Conservation (phyloP, 2,797 vertebrate species). For the Myripristis murdjan region DNA sequence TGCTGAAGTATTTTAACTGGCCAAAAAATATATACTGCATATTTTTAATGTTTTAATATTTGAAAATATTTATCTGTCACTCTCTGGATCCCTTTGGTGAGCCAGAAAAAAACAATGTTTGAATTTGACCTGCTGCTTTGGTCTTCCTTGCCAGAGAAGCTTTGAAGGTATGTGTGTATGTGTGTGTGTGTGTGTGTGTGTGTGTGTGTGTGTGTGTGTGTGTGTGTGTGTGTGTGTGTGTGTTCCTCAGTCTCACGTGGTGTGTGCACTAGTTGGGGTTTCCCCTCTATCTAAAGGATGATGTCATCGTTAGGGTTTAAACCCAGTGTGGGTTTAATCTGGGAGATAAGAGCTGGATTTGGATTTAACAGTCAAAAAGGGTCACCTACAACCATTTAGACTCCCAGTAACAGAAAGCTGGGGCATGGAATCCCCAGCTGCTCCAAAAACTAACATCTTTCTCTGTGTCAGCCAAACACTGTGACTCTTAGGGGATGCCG, state of each 20-base stretch:
- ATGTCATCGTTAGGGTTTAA: conserved; percentile 85
- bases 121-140: too few species aligned
- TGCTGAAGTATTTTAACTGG: too few species aligned
- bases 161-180: conserved; percentile 16
- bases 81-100: not conserved
- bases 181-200: too few species aligned
- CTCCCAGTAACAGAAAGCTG: conserved; percentile 58
- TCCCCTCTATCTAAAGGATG: conserved; percentile 75
- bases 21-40: too few species aligned
- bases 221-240: conserved; percentile 13
- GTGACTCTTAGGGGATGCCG: conserved; percentile 57
- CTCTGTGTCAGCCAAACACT: conserved; percentile 37
- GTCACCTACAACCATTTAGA: conserved; percentile 70
- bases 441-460: conserved; percentile 34
- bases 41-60: too few species aligned
- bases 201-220: too few species aligned
- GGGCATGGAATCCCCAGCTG: conserved; percentile 48
- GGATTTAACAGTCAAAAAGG: conserved; percentile 81
- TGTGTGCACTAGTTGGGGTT: conserved; percentile 57
- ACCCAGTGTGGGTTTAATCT: conserved; percentile 80
- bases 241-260: conserved; percentile 35
- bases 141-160: not conserved
- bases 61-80: too few species aligned
- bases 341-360: conserved; percentile 81
- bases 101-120: not conserved